phyloP scores from a whole-genome alignment of 2,113 vertebrate species.

The Rynchops niger region DNA sequence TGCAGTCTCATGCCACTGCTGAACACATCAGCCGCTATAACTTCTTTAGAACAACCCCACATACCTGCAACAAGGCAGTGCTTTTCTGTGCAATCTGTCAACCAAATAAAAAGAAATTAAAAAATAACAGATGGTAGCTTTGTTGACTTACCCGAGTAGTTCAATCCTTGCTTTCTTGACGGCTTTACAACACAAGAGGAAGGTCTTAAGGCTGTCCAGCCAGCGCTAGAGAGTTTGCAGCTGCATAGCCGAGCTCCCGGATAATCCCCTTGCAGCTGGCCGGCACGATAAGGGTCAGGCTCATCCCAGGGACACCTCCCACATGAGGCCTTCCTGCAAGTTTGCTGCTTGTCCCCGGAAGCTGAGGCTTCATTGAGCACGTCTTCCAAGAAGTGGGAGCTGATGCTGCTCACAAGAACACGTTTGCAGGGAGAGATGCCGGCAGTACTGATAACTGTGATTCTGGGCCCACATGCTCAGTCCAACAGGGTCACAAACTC shows the following conservation, averaged over 20 bases:
- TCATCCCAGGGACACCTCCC: conserved; percentile 41
- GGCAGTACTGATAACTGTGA: background rate
- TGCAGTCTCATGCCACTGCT: background rate
- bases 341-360: background rate
- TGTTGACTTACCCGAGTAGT: conserved; percentile 34
- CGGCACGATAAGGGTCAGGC: conserved; percentile 50
- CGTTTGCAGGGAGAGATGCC: background rate
- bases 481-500: background rate
- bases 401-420: background rate
- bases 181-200: background rate
- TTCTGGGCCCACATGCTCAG: background rate
- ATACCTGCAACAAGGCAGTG: background rate
- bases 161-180: background rate
- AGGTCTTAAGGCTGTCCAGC: background rate
- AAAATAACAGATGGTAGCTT: background rate
- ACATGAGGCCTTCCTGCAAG: background rate
- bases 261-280: conserved; percentile 44
- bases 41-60: background rate
- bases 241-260: background rate
- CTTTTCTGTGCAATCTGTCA: background rate
- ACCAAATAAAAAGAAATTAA: background rate
- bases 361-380: background rate
- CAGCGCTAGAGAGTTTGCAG: background rate
- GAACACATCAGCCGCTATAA: background rate
- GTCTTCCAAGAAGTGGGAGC: background rate